A percentile compares a stretch with the other conserved stretches of the same genome.
Conservation (phyloP, 2,113 vertebrate genomes). For the Rynchops niger region DNA sequence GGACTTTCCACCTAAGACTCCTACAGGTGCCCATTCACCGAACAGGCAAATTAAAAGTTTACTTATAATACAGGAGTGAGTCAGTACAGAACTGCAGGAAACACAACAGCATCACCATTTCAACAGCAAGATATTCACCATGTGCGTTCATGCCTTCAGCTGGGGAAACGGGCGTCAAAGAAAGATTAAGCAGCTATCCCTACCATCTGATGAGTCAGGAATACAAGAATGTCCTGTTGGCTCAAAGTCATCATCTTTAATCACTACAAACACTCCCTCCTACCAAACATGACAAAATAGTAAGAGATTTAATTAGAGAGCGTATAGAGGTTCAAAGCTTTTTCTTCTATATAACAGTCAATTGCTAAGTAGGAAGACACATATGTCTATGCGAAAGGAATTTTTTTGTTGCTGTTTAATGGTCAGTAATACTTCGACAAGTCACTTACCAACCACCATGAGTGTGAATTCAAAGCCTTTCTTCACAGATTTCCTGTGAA, state of each 20-base stretch:
- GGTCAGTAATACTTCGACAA: not conserved
- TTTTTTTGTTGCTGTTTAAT: not conserved
- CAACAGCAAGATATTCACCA: not conserved
- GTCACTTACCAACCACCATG: conserved; percentile 84
- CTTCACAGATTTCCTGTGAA: conserved; percentile 90
- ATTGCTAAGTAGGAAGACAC: not conserved
- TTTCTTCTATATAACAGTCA: not conserved
- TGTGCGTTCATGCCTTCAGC: not conserved
- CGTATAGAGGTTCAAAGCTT: not conserved
- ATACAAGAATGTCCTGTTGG: not conserved
- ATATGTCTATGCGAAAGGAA: not conserved
- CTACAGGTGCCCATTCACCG: not conserved
- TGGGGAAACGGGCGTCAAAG: not conserved
- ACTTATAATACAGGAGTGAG: not conserved
- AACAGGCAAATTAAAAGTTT: not conserved
- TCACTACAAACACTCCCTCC: not conserved
- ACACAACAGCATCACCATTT: not conserved
- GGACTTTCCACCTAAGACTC: not conserved
- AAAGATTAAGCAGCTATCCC: not conserved
- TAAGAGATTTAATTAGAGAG: not conserved
- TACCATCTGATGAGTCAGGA: not conserved
- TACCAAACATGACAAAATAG: not conserved
- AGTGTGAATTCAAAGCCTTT: conserved; percentile 89
- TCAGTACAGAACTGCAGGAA: not conserved
- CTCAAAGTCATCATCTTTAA: not conserved